These are phyloP conservation scores for Parapsyche elsis DNA, from an alignment of 1,140 invertebrate species.

Conservation along the genomic window DNA sequence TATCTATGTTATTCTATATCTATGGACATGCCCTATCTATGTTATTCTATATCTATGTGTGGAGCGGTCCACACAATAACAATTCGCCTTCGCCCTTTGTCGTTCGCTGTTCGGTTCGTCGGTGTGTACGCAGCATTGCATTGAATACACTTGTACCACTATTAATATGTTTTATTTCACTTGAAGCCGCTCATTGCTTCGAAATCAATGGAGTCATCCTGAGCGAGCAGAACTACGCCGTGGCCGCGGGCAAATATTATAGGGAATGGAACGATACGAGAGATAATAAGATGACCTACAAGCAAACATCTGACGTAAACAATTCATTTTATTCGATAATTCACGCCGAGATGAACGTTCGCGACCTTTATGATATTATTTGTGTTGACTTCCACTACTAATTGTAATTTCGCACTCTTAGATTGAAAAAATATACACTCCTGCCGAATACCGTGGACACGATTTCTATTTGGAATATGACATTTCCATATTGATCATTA, in stretches of 20 bases:
- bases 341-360: not conserved
- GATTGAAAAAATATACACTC: not conserved
- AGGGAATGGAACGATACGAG: conserved; percentile 1
- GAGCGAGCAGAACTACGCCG: not conserved
- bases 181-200: conserved; percentile 39
- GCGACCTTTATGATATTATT: too few species aligned
- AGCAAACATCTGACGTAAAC: conserved; percentile 2
- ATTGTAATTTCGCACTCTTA: not conserved
- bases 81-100: too few species aligned
- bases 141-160: too few species aligned
- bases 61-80: too few species aligned
- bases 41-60: too few species aligned
- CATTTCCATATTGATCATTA: conserved; percentile 10
- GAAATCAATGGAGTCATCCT: not conserved
- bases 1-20: too few species aligned
- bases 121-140: too few species aligned
- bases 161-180: not conserved
- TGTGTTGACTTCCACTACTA: too few species aligned
- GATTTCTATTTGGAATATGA: conserved; percentile 6
- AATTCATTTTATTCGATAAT: not conserved
- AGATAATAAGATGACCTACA: not conserved
- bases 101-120: too few species aligned
- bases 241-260: conserved; percentile 39
- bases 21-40: too few species aligned
- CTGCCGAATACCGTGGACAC: not conserved